These are phyloP conservation scores for Pantherophis vulpinus DNA, from an alignment of 2,797 vertebrate species.

Conservation along the genomic window DNA sequence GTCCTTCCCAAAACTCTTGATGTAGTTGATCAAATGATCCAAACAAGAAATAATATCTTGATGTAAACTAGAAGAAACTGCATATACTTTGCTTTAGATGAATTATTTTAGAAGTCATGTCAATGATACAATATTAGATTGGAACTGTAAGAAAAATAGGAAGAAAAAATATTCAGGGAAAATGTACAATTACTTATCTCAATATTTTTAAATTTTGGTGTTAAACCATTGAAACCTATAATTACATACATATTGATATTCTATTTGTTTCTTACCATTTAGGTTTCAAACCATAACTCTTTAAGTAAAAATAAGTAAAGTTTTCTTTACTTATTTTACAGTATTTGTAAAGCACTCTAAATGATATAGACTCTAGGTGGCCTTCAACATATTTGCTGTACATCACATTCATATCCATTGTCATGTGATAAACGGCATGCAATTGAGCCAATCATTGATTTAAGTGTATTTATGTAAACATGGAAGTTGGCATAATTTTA, in stretches of 20 bases:
- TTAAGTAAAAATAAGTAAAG: background rate
- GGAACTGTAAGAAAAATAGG: constrained; percentile 35
- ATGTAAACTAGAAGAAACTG: background rate
- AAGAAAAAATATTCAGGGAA: constrained; percentile 28
- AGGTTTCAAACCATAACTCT: background rate
- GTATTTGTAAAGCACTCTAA: background rate
- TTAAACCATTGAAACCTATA: background rate
- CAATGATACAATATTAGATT: background rate
- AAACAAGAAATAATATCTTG: background rate
- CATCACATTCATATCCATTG: background rate
- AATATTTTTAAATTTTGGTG: background rate
- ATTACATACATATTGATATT: background rate
- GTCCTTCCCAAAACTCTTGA: background rate
- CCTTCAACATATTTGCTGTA: background rate
- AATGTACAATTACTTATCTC: constrained; percentile 38
- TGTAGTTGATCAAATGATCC: background rate
- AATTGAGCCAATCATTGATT: constrained; percentile 20
- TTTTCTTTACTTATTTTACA: background rate
- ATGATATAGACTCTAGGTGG: background rate
- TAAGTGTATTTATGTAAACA: background rate
- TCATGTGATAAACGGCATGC: constrained; percentile 42
- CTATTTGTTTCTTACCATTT: background rate
- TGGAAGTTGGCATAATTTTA: constrained; percentile 14
- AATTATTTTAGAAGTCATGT: background rate
- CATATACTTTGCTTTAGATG: background rate